Conservation (phyloP, 2,888 invertebrate genomes). For the Agriopis aurantiaria region DNA sequence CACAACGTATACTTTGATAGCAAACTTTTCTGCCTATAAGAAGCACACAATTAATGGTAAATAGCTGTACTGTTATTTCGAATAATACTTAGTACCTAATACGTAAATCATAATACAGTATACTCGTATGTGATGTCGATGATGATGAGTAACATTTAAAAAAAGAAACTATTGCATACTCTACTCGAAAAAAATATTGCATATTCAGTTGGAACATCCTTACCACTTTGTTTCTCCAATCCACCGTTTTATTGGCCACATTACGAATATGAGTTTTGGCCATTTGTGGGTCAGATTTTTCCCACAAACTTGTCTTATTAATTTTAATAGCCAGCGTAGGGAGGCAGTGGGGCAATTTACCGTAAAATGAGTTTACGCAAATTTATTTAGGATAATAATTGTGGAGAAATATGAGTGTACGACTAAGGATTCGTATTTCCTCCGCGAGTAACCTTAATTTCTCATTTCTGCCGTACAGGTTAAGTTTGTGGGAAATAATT, state of each 20-base stretch:
- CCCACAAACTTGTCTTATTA: conserved; percentile 59
- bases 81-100: background rate
- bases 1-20: conserved; percentile 30
- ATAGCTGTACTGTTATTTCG: background rate
- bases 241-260: conserved; percentile 11
- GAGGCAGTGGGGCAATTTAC: conserved; percentile 56
- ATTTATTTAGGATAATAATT: conserved; percentile 67
- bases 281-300: conserved; percentile 48
- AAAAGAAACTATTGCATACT: too few species aligned
- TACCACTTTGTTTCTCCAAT: conserved; percentile 1
- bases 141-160: too few species aligned
- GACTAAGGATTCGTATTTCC: conserved; percentile 51
- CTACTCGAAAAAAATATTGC: too few species aligned
- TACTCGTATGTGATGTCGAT: too few species aligned
- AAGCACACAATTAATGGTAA: background rate
- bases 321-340: conserved; percentile 59
- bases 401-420: conserved; percentile 58
- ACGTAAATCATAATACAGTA: too few species aligned
- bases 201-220: background rate
- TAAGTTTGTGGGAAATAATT: conserved; percentile 39
- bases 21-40: conserved; percentile 4
- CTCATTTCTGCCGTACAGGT: conserved; percentile 39
- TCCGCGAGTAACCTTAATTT: conserved; percentile 44
- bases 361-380: conserved; percentile 63
- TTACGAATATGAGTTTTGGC: conserved; percentile 41